phyloP scores from a whole-genome alignment of 2,113 vertebrate species.

The Heterocephalus glaber region DNA sequence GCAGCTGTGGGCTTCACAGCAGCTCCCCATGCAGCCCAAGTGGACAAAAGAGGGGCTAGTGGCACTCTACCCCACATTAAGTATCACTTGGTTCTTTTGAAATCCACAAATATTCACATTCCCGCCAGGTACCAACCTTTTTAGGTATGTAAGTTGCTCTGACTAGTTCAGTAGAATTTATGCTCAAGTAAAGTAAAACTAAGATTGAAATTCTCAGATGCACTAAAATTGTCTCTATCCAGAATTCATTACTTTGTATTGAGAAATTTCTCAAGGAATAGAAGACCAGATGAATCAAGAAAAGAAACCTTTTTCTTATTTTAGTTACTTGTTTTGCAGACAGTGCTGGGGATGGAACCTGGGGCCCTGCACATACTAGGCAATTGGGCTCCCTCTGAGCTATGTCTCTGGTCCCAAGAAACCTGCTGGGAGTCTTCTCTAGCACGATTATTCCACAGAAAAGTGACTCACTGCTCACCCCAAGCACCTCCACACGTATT shows the following conservation, averaged over 20 bases:
- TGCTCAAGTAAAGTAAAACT: not conserved
- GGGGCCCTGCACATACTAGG: not conserved
- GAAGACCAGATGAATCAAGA: not conserved
- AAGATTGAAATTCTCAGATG: not conserved
- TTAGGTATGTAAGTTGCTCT: not conserved
- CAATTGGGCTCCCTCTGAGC: not conserved
- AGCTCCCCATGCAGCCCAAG: not conserved
- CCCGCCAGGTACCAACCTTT: fast-evolving
- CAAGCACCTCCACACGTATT: fast-evolving
- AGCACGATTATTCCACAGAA: not conserved
- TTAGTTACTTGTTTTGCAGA: not conserved
- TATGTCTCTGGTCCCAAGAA: not conserved
- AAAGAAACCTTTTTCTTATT: not conserved
- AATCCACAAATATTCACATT: not conserved
- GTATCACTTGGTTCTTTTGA: not conserved
- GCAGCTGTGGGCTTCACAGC: not conserved
- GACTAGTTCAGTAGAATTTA: not conserved
- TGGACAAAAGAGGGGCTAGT: fast-evolving
- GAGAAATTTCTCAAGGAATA: not conserved
- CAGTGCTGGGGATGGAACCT: not conserved
- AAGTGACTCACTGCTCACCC: not conserved
- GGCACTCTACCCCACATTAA: not conserved
- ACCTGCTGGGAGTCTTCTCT: not conserved
- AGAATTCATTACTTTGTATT: not conserved
- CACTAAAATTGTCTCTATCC: not conserved